Evolutionary conservation across 2,888 invertebrate genomes (phyloP).

Genomic region (Aromia moschata): DNA sequence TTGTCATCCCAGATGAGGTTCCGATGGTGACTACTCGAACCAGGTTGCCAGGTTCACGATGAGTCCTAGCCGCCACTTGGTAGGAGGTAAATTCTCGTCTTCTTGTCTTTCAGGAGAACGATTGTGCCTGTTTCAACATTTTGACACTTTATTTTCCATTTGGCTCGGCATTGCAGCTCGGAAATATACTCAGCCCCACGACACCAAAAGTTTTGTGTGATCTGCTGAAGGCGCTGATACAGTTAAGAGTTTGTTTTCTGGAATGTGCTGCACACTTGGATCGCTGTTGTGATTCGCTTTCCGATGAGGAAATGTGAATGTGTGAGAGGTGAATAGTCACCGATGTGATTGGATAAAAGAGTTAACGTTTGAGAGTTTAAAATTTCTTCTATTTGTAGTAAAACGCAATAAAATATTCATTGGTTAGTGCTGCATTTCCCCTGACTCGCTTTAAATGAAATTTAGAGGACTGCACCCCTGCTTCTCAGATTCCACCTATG

Average conservation of each 20-base stretch:
- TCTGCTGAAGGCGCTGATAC: conserved; percentile 26
- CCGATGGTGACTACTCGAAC: conserved; percentile 8
- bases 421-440: conserved; percentile 25
- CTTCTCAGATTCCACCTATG: conserved; percentile 30
- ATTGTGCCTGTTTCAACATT: background rate
- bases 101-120: conserved; percentile 15
- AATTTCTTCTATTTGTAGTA: conserved; percentile 34
- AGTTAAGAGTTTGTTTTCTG: conserved; percentile 20
- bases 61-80: conserved; percentile 10
- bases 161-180: conserved; percentile 33
- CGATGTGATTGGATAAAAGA: conserved; percentile 33
- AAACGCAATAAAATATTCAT: conserved; percentile 30
- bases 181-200: conserved; percentile 39
- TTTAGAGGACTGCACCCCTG: conserved; percentile 31
- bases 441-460: conserved; percentile 25
- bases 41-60: conserved; percentile 3
- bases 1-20: conserved; percentile 2
- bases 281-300: conserved; percentile 27
- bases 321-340: conserved; percentile 30
- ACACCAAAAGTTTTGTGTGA: conserved; percentile 36
- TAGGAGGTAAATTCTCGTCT: conserved; percentile 17
- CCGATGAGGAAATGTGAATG: background rate
- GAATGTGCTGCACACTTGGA: conserved; percentile 9
- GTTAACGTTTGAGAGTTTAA: conserved; percentile 35
- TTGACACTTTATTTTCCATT: conserved; percentile 27